These are phyloP conservation scores for Yasuhikotakia modesta DNA, from an alignment of 2,797 vertebrate genomes.

Conservation along the genomic window DNA sequence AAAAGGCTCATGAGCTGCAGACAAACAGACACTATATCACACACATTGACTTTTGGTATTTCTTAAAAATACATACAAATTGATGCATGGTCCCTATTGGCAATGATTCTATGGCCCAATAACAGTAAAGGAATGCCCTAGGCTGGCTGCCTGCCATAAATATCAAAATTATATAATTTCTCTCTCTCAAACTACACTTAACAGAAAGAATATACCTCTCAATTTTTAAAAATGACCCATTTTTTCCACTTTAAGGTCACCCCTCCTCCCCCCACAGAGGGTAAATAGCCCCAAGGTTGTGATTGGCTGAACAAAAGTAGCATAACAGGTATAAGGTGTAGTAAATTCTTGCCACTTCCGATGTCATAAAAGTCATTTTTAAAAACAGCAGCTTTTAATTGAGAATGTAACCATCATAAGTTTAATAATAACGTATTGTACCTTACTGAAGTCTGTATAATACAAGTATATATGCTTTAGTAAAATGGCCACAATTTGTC, in stretches of 20 bases:
- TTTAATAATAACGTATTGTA: conserved; percentile 14
- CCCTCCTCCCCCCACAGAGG: not conserved
- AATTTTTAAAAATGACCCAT: conserved; percentile 11
- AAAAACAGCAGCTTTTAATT: conserved; percentile 30
- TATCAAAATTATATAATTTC: conserved; percentile 24
- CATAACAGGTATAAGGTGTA: conserved; percentile 10
- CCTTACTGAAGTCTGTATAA: not conserved
- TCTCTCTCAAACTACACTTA: conserved; percentile 20
- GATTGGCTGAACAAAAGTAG: conserved; percentile 28
- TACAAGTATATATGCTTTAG: conserved; percentile 5
- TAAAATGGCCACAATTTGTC: conserved; percentile 24
- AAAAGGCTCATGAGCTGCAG: conserved; percentile 47
- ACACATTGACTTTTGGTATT: conserved; percentile 71
- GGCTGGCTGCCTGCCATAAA: conserved; percentile 54
- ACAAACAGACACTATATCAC: conserved; percentile 27
- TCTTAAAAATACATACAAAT: conserved; percentile 61
- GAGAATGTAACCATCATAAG: not conserved
- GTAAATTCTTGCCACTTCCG: conserved; percentile 4
- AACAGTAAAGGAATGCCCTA: conserved; percentile 56
- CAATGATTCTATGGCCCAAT: conserved; percentile 60
- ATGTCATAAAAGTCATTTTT: not conserved
- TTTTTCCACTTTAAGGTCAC: not conserved
- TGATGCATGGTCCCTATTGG: conserved; percentile 61
- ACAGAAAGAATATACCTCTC: conserved; percentile 31
- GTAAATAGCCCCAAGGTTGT: not conserved